Evolutionary conservation across 2,797 vertebrate species (phyloP).

Genomic region (Pelodytes ibericus): DNA sequence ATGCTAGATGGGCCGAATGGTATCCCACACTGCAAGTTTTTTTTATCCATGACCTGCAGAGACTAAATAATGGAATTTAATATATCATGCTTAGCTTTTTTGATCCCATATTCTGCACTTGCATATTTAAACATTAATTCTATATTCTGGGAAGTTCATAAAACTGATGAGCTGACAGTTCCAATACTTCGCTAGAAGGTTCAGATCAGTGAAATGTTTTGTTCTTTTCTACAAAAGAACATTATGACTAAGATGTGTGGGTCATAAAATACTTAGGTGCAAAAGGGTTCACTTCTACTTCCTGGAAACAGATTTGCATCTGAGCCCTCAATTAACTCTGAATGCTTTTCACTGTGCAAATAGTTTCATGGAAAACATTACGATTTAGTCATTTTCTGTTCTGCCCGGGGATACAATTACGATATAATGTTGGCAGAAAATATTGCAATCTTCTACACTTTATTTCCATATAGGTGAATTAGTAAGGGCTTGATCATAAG

Average conservation of each 20-base stretch:
- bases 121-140: too few species aligned
- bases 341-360: not conserved
- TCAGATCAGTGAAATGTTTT: not conserved
- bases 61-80: too few species aligned
- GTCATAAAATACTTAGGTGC: slow-evolving; percentile 4
- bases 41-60: too few species aligned
- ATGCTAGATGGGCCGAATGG: too few species aligned
- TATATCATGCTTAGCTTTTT: too few species aligned
- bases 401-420: not conserved
- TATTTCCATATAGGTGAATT: not conserved
- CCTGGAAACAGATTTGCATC: slow-evolving; percentile 9
- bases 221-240: not conserved
- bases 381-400: not conserved
- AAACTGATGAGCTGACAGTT: not conserved
- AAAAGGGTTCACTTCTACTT: not conserved
- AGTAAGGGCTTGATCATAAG: not conserved
- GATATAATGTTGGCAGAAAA: not conserved
- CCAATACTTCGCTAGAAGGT: not conserved
- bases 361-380: not conserved
- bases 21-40: too few species aligned
- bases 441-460: not conserved
- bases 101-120: too few species aligned
- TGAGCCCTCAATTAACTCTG: slow-evolving; percentile 12
- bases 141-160: too few species aligned
- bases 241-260: slow-evolving; percentile 4